Base-by-base conservation (phyloP, 2,113 vertebrate genomes). In the Sapajus apella region DNA sequence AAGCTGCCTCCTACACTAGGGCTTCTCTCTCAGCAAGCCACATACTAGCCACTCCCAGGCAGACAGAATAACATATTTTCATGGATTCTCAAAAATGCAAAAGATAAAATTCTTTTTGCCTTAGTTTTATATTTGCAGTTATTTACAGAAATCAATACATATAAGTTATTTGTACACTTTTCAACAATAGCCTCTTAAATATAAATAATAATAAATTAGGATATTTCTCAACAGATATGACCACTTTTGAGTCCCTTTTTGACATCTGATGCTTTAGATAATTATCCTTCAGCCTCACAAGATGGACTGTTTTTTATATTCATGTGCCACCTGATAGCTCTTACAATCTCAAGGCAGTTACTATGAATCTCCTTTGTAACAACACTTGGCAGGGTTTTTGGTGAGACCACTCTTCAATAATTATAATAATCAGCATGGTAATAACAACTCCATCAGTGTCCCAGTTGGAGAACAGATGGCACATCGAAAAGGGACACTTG, bases 381-480 rank as follows among this genome's bases (percentile, higher is more conserved):
- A 58, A 82, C 43, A 92, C 27, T 90, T 96, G 83, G 23, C 75
- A 79, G 66, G 45, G 14, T n/a, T 77, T 82, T 84, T 73, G 84
- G 37, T 37, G 12, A 95, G 61, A 61, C 58, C 0, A 47, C 18
- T 70, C n/a, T 89, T 64, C 45, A 84, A 90, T 84, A 94, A 90
- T 97, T 90, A 89, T 37, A 50, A 85, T 91, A 35, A 86, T 70
- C 25, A 86, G 81, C 37, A 92, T 4, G 12, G 52, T 84, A 88
- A 92, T 80, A 89, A 93, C 35, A 5, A 85, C 47, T 96, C 45
- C 25, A 83, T 95, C 79, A 89, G 20, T 88, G 43, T 58, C 50
- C 64, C 17, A 25, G 27, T 64, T 43, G 8, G 47, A 94, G 50
- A 94, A 84, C 12, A 96, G 84, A 91, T 93, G 47, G 43, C 4